Evolutionary conservation across 2,888 invertebrate species (phyloP), one percentile per base, ranked within the genome.

Genomic region (Tetanocera ferruginea): DNA sequence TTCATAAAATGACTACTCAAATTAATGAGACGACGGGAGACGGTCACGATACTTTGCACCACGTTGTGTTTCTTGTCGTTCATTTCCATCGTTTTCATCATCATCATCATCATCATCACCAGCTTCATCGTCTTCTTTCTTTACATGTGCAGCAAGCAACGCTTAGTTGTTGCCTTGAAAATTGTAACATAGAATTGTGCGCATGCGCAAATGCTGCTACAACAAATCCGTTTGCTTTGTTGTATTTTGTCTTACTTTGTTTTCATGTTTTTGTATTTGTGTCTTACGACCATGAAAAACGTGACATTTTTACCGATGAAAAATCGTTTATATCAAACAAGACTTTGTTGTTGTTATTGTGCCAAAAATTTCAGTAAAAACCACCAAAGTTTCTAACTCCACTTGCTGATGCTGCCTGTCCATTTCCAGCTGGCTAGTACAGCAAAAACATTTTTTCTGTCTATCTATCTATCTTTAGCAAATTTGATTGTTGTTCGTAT

Each of bases 271-370:
- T 52, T 70, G 43, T 51, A 25, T 60, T 75, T 78, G 74, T 77
- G 79, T 80, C 79, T 82, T 86, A 85, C 87, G 89, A 86, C 88
- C 89, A 89, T 89, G 88, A 88, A 88, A 88, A 88, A 88, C 89
- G 88, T 88, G 88, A 89, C 88, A 88, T 87, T 89, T 89, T 86
- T 86, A 86, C 11, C 87, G 88, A 86, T 86, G 86, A 85, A 86
- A 87, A 88, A 87, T 88, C 88, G 86, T 85, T 88, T 85, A 87
- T 85, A 86, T 85, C 87, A 85, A 84, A 87, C n/a, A 86, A 84
- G 43, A 34, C 11, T 84, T 85, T 84, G 84, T 83, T 83, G 82
- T 31, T 25, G 57, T 60, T 3, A 25, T 60, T 60, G 11, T 28
- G 0, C 57, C 57, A 28, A 60, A n/a, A 60, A 60, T 25, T 23